phyloP scores from a whole-genome alignment of 1,140 invertebrate species.

The Protaetia brevitarsis region DNA sequence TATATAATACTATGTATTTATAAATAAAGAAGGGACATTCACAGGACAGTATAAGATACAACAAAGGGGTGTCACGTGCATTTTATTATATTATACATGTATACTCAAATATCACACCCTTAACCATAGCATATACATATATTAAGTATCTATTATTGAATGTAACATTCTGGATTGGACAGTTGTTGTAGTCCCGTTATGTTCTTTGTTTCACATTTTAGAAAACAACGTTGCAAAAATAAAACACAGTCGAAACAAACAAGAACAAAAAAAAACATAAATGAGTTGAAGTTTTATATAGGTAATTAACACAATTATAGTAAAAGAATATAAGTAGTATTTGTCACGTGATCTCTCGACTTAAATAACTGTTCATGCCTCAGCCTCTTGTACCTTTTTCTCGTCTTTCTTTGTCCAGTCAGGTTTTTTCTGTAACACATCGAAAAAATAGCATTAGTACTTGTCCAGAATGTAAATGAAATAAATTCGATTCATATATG shows the following conservation, averaged over 20 bases:
- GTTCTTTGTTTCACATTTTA: not conserved
- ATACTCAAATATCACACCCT: not conserved
- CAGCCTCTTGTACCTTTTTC: conserved; percentile 85
- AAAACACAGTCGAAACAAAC: too few relatives aligned
- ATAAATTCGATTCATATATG: not conserved
- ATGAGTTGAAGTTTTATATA: too few relatives aligned
- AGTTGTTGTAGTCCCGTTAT: not conserved
- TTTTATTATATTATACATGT: conserved; percentile 13
- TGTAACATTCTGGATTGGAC: too few relatives aligned
- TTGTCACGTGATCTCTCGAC: not conserved
- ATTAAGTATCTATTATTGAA: too few relatives aligned
- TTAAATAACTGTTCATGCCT: conserved; percentile 66
- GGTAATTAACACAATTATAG: conserved; percentile 3
- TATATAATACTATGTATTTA: conserved; percentile 10
- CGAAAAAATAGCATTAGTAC: conserved; percentile 30
- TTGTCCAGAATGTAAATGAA: not conserved
- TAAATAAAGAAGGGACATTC: conserved; percentile 18
- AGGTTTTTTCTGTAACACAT: conserved; percentile 76
- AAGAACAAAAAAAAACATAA: not conserved
- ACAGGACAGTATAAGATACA: conserved; percentile 13
- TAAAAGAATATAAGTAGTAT: conserved; percentile 20
- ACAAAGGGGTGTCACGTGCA: conserved; percentile 16
- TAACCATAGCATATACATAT: too few relatives aligned
- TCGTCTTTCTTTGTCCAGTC: conserved; percentile 88
- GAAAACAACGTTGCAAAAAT: conserved; percentile 12